Evolutionary conservation across 2,797 vertebrate species (phyloP).

Genomic region (Siniperca undulata): DNA sequence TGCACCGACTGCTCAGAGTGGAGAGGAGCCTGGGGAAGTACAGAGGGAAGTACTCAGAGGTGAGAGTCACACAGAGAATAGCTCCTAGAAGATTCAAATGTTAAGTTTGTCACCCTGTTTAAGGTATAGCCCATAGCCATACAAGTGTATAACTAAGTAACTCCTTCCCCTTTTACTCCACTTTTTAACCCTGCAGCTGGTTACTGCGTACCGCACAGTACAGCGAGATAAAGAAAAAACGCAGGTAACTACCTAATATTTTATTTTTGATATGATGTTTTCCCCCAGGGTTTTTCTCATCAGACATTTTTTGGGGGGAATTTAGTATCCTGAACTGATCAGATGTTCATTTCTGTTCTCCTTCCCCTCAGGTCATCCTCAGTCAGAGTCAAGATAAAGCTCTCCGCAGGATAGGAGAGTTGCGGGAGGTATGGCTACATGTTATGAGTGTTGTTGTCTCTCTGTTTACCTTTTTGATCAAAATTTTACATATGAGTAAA

Average conservation of each 20-base stretch:
- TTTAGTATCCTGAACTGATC: slow-evolving; percentile 8
- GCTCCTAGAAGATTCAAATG: background rate
- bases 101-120: background rate
- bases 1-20: slow-evolving; percentile 88
- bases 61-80: slow-evolving; percentile 65
- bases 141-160: background rate
- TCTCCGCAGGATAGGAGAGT: slow-evolving; percentile 95
- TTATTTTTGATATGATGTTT: background rate
- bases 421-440: slow-evolving; percentile 90
- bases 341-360: slow-evolving; percentile 31
- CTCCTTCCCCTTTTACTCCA: background rate
- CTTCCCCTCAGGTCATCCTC: slow-evolving; percentile 88
- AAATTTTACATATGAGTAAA: slow-evolving; percentile 3
- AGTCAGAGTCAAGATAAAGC: slow-evolving; percentile 98
- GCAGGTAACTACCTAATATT: slow-evolving; percentile 85
- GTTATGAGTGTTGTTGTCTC: slow-evolving; percentile 6
- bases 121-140: background rate
- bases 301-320: background rate
- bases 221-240: slow-evolving; percentile 97
- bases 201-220: slow-evolving; percentile 91
- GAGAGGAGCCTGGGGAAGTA: slow-evolving; percentile 93
- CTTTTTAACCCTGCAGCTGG: slow-evolving; percentile 84
- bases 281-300: background rate
- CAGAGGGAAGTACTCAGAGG: slow-evolving; percentile 94
- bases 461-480: background rate